Evolutionary conservation across 92 coral and sea anemone genomes (phyloP).

Genomic region (Phenganax stokvisi): DNA sequence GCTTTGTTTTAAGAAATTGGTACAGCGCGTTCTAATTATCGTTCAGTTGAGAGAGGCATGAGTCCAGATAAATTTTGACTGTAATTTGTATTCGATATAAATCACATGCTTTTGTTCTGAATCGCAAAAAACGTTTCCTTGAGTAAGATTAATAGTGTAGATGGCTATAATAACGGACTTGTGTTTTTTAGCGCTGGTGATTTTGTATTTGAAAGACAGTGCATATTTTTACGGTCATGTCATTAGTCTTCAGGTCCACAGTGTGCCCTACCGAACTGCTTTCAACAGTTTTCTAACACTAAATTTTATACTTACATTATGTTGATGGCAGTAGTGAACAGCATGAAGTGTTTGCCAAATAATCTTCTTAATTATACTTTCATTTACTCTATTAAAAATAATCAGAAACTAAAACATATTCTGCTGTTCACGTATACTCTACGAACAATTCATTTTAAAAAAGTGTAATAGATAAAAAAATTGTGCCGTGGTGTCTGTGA

Average conservation of each 20-base stretch:
- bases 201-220: too few relatives aligned
- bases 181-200: not conserved
- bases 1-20: too few relatives aligned
- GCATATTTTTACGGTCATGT: not conserved
- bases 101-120: too few relatives aligned
- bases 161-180: not conserved
- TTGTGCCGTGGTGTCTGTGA: too few relatives aligned
- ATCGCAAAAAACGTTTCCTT: too few relatives aligned
- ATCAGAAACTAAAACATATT: not conserved
- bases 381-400: conserved; percentile 53
- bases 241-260: not conserved
- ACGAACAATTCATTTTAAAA: not conserved
- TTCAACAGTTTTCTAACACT: not conserved
- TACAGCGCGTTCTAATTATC: not conserved
- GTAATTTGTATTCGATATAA: too few relatives aligned
- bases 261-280: not conserved
- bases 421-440: not conserved
- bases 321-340: conserved; percentile 69
- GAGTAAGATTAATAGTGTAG: too few relatives aligned
- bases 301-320: conserved; percentile 51
- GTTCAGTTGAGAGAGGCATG: too few relatives aligned
- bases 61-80: too few relatives aligned
- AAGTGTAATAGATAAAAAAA: too few relatives aligned
- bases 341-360: conserved; percentile 75
- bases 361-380: conserved; percentile 55